Evolutionary conservation across 2,113 vertebrate species (phyloP).

Genomic region (Nothobranchius furzeri): DNA sequence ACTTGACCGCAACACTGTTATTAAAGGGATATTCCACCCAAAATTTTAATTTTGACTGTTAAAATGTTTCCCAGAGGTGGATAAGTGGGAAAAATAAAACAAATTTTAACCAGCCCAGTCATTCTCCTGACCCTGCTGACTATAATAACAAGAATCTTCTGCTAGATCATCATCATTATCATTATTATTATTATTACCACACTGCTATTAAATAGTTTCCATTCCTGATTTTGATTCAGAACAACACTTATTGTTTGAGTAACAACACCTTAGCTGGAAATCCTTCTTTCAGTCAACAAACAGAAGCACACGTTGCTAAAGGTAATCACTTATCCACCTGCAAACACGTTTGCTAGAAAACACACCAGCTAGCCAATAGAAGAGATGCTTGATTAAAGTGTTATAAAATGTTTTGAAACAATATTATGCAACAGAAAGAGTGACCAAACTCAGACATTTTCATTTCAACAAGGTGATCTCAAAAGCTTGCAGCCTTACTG

Average conservation of each 20-base stretch:
- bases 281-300: conserved; percentile 29
- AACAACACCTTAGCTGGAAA: conserved; percentile 24
- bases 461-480: not conserved
- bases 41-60: too few relatives aligned
- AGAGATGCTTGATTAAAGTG: too few relatives aligned
- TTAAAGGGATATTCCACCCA: too few relatives aligned
- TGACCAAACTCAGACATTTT: not conserved
- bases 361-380: not conserved
- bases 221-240: conserved; percentile 17
- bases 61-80: too few relatives aligned
- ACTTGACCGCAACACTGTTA: too few relatives aligned
- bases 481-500: not conserved
- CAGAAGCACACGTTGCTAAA: not conserved
- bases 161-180: too few relatives aligned
- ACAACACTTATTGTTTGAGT: conserved; percentile 13
- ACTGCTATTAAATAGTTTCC: not conserved
- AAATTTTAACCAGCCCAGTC: too few relatives aligned
- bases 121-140: too few relatives aligned
- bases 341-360: not conserved
- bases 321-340: conserved; percentile 15
- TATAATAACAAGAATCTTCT: too few relatives aligned
- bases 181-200: too few relatives aligned
- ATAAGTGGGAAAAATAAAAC: too few relatives aligned
- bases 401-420: not conserved
- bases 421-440: not conserved